Conservation (phyloP, 2,797 vertebrate genomes). For the Tinamus major region DNA sequence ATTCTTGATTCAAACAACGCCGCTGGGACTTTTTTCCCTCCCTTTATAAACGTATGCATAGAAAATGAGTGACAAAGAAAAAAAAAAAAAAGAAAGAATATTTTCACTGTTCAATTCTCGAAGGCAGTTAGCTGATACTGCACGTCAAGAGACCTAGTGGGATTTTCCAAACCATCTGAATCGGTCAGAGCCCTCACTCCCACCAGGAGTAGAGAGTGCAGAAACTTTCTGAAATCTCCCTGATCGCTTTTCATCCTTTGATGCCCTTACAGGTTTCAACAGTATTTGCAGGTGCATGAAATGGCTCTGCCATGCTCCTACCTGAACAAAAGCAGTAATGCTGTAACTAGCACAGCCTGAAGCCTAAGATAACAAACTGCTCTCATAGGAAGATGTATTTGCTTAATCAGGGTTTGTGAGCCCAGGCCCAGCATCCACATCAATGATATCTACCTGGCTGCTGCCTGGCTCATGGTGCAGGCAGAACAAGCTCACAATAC, state of each 20-base stretch:
- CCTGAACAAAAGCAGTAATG: neutral
- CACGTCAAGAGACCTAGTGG: neutral
- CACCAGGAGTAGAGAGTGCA: neutral
- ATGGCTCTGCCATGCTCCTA: neutral
- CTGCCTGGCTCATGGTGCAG: neutral
- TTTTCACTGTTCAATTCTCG: neutral
- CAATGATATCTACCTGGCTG: neutral
- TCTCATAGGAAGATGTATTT: neutral
- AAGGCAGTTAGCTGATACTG: neutral
- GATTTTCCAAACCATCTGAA: neutral
- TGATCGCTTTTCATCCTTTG: neutral
- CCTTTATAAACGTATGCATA: neutral
- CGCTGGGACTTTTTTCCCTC: neutral
- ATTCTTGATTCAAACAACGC: neutral
- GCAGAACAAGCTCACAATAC: neutral
- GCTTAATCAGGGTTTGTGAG: neutral
- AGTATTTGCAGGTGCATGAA: neutral
- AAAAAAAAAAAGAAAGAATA: neutral
- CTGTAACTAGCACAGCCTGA: neutral
- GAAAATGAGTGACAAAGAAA: rapidly evolving
- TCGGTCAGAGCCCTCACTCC: neutral
- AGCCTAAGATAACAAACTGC: neutral
- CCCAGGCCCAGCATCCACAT: neutral
- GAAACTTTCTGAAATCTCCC: neutral
- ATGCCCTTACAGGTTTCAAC: neutral